Base-by-base conservation (phyloP, 2,888 invertebrate genomes). In the Platypus cylindrus region DNA sequence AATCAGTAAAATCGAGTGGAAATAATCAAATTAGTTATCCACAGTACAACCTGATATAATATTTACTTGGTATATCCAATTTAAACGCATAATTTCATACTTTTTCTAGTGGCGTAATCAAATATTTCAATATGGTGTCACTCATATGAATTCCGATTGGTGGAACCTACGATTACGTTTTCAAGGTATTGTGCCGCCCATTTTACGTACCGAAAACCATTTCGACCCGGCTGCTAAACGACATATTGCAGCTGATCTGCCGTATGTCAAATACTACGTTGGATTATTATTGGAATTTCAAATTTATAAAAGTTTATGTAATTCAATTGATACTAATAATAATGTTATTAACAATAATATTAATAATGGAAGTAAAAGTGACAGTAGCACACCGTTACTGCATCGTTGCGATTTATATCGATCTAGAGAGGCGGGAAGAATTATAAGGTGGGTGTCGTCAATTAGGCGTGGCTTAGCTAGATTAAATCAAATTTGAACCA, bases 201-300 rank as follows among this genome's bases (percentile, higher is more conserved):
- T 73, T 3, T 56, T 68, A 3, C 65, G 87, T 46, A 68, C 70
- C 0, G 82, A 83, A 54, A 64, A 70, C 1, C 81, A 87, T 56
- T 84, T 89, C 47, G 87, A 89, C 53, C 77, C 87, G 1, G 86
- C 78, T 2, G 71, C 86, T 1, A 89, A 87, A 51, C 81, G 81
- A 53, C 87, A 89, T 52, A 65, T 89, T 5, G 73, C 82, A 3
- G 76, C 80, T 3, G 82, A 86, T 58, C 68, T 74, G 60, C 71
- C 73, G 40, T 75, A 70, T 58, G 68, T 68, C 46, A 79, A 84
- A 54, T 89, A 89, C 58, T 89, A 87, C 56, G 73, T 89, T 2
- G 79, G 82, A 0, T 72, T 79, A 12, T 66, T 89, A 3, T 61
- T 89, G 36, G 85, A 90, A 64, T 90, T 89, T 64, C 89, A 89